A percentile compares a stretch with the other conserved stretches of the same genome.
phyloP scores from a whole-genome alignment of 2,113 vertebrate genomes.

The Xenus cinereus region DNA sequence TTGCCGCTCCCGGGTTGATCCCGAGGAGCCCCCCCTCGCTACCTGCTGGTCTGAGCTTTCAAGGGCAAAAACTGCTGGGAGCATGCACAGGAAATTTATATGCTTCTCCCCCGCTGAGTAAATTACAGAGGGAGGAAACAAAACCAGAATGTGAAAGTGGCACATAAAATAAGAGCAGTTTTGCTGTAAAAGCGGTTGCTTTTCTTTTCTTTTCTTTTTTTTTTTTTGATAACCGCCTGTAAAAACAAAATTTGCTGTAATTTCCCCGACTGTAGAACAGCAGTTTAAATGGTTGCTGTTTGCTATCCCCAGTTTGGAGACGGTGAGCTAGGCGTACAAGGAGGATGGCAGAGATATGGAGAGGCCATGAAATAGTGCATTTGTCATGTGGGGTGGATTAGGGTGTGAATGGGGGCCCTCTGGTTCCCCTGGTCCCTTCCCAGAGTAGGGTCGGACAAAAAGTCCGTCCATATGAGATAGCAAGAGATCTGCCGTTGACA shows the following conservation, averaged over 20 bases:
- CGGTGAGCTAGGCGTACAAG: not conserved
- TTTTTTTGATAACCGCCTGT: not conserved
- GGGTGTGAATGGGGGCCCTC: not conserved
- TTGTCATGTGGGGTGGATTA: not conserved
- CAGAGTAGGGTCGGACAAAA: not conserved
- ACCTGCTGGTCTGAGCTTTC: not conserved
- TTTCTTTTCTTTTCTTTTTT: too few relatives aligned
- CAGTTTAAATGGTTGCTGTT: not conserved
- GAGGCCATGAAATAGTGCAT: not conserved
- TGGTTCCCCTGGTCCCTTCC: not conserved
- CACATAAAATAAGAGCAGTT: not conserved
- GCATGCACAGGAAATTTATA: slow-evolving; percentile 20
- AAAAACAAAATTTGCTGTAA: not conserved
- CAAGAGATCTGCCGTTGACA: not conserved
- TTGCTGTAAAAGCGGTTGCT: not conserved
- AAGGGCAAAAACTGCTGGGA: not conserved
- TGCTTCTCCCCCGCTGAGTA: not conserved
- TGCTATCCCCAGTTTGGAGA: not conserved
- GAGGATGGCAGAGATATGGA: not conserved
- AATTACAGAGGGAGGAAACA: slow-evolving; percentile 28
- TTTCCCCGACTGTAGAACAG: not conserved
- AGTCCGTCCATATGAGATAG: not conserved
- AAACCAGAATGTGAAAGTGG: slow-evolving; percentile 9
- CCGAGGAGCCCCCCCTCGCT: not conserved
- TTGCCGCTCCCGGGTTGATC: not conserved